These are phyloP conservation scores for Drosophila orena DNA, from an alignment of 1,140 invertebrate genomes.

Conservation along the genomic window DNA sequence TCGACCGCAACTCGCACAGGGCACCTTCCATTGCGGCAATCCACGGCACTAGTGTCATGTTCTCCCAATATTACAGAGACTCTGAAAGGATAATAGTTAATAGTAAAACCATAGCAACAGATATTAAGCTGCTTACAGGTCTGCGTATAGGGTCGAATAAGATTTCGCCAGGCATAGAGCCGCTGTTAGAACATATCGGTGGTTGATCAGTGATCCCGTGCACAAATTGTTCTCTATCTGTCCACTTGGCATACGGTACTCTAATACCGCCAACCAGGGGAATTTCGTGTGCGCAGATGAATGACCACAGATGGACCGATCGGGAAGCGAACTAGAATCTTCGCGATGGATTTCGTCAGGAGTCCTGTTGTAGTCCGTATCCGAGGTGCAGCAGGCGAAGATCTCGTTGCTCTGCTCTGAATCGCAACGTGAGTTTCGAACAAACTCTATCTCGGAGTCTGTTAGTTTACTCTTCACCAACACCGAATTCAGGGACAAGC, in stretches of 20 bases:
- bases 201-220: neutral
- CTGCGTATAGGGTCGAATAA: too few species aligned
- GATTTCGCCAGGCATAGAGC: neutral
- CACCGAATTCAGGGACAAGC: too few species aligned
- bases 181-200: neutral
- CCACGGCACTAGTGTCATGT: too few species aligned
- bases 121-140: neutral
- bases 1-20: too few species aligned
- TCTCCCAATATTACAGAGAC: too few species aligned
- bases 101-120: neutral
- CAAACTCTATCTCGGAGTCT: too few species aligned
- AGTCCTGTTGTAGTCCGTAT: neutral
- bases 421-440: too few species aligned
- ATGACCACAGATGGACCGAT: neutral
- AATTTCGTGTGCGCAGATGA: too few species aligned
- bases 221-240: neutral
- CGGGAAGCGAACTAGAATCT: neutral
- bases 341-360: too few species aligned
- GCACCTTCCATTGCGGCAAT: too few species aligned
- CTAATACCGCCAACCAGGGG: neutral
- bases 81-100: constrained; percentile 23
- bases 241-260: neutral
- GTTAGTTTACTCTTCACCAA: too few species aligned
- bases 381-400: neutral
- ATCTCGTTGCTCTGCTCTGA: too few species aligned